Base-by-base conservation (phyloP, 1,140 invertebrate species). In the Protaetia brevitarsis region DNA sequence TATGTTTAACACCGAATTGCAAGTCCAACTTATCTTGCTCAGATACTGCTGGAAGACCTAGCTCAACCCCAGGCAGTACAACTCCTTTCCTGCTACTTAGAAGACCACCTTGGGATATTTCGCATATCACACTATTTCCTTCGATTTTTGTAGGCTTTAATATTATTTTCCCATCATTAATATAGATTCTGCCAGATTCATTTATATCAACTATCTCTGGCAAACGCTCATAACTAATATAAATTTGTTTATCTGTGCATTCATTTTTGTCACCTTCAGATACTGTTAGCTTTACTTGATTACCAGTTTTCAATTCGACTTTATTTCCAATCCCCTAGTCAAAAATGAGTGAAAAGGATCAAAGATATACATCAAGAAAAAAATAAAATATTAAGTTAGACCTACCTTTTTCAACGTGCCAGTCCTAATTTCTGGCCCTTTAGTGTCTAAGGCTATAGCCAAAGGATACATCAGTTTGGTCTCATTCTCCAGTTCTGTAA, bases 361-460 rank as follows among this genome's bases (percentile, higher is more conserved):
- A 34, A n/a, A n/a, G n/a, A 7, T n/a, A 34, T 34, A 7, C 31
- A 34, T 7, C 7, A 7, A 7, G 31, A n/a, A 34, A 34, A n/a
- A 34, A n/a, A 34, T 7, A 34, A 7, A 7, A 6, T n/a, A 34
- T 7, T 34, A 7, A 34, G 31, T 34, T 34, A 7, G 31, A 86
- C 86, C 82, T 86, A 96, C 94, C 41, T 94, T 95, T 82, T 94
- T 91, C 31, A 98, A 82, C 2, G 98, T 82, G 8, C 96, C 96
- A 71, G 96, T 98, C 79, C 97, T 87, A 71, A 99, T 99, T 84
- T 98, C 96, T 1, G 96, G 96, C 11, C 97, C 97, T 80, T 98
- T 98, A 2, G 96, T 98, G 74, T 99, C 96, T 30, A 98, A 81
- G 30, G 96, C 96, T 78, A 99, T 96, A 11, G 93, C 96, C n/a